A percentile compares a stretch with the other conserved stretches of the same genome.
Evolutionary conservation across 1,140 invertebrate species (phyloP).

Genomic region (Ostrea edulis): DNA sequence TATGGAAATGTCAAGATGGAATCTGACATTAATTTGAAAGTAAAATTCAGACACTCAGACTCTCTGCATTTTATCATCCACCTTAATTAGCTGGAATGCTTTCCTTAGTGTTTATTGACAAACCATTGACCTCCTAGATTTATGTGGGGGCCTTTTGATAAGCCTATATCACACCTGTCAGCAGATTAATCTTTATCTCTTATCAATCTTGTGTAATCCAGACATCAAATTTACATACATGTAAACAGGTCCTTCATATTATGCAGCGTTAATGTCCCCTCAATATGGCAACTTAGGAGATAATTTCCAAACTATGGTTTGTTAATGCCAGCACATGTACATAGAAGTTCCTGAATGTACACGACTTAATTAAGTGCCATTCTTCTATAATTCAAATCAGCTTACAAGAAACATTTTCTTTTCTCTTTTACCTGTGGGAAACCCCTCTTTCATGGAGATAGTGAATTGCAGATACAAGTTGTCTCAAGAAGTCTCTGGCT

Average conservation of each 20-base stretch:
- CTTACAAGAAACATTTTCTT: not conserved
- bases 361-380: too few species aligned
- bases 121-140: slow-evolving; percentile 8
- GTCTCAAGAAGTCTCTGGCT: slow-evolving; percentile 82
- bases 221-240: slow-evolving; percentile 32
- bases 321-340: not conserved
- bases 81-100: not conserved
- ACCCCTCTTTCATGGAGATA: slow-evolving; percentile 86
- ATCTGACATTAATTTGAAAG: not conserved
- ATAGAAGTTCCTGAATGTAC: not conserved
- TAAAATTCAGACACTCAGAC: not conserved
- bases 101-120: not conserved
- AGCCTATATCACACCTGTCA: slow-evolving; percentile 12
- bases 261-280: not conserved
- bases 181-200: slow-evolving; percentile 16
- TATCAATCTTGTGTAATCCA: slow-evolving; percentile 32
- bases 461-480: slow-evolving; percentile 85
- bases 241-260: slow-evolving; percentile 1
- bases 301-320: not conserved
- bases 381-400: too few species aligned
- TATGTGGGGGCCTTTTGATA: not conserved
- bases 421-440: slow-evolving; percentile 83
- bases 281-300: not conserved
- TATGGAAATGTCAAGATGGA: not conserved
- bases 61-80: not conserved